Conservation (phyloP, 1,140 invertebrate species). For the Bicyclus anynana region DNA sequence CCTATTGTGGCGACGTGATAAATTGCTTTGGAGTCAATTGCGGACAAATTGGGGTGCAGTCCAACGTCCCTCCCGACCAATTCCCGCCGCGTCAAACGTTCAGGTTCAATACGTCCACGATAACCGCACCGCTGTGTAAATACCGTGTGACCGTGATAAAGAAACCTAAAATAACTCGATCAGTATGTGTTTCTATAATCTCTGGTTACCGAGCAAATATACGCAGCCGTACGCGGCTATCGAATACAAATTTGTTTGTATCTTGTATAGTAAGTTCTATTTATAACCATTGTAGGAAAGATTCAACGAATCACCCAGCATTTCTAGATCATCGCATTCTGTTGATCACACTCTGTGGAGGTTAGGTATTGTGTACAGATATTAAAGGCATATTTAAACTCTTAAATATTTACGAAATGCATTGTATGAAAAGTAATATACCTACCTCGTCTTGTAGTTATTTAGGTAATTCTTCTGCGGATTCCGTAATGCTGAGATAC, state of each 20-base stretch:
- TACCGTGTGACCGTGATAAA: conserved; percentile 57
- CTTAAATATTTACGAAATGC: too few species aligned
- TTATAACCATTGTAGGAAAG: conserved; percentile 12
- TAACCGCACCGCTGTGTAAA: conserved; percentile 38
- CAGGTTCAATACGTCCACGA: conserved; percentile 11
- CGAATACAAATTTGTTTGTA: conserved; percentile 18
- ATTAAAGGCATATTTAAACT: too few species aligned
- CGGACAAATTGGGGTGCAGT: not conserved
- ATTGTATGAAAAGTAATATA: too few species aligned
- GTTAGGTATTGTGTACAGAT: too few species aligned
- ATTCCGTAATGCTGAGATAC: too few species aligned
- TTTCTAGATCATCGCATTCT: not conserved
- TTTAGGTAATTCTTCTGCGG: too few species aligned
- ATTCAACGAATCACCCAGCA: not conserved
- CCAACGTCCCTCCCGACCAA: not conserved
- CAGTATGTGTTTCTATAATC: conserved; percentile 24
- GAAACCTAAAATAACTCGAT: conserved; percentile 58
- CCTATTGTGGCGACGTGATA: not conserved
- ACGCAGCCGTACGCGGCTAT: conserved; percentile 7
- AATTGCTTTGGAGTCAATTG: not conserved
- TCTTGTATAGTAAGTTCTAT: conserved; percentile 11
- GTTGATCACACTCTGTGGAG: too few species aligned
- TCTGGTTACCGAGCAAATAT: conserved; percentile 18
- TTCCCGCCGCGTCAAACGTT: conserved; percentile 7
- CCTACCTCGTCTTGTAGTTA: too few species aligned